Percentiles rank a stretch among this genome's conserved stretches.
These are phyloP conservation scores for Pocillopora meandrina DNA, from an alignment of 92 coral and sea anemone species.

Conservation along the genomic window DNA sequence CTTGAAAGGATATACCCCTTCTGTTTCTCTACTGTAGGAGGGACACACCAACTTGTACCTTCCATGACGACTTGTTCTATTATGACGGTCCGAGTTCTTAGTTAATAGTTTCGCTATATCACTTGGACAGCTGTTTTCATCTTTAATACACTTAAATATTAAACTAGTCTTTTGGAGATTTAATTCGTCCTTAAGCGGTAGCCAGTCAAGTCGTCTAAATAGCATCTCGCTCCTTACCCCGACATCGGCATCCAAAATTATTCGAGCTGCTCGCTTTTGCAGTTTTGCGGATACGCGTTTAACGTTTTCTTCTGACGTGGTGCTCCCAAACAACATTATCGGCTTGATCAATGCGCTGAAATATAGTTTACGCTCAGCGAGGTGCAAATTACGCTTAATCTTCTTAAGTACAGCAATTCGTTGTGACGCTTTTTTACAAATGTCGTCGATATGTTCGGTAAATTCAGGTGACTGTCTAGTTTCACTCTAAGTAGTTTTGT, in stretches of 20 bases:
- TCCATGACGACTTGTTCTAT: not conserved
- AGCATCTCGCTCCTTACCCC: not conserved
- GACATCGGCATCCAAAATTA: not conserved
- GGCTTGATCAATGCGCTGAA: not conserved
- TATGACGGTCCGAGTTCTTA: not conserved
- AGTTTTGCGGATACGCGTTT: not conserved
- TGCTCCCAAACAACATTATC: not conserved
- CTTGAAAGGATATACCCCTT: too few relatives aligned
- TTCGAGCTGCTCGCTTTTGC: not conserved
- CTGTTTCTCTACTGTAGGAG: not conserved
- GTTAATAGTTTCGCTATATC: not conserved
- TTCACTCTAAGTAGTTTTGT: constrained; percentile 34
- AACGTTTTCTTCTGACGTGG: not conserved
- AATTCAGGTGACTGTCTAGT: not conserved
- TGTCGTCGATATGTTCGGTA: not conserved
- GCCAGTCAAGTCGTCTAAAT: not conserved
- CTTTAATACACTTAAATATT: not conserved
- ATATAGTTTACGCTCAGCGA: not conserved
- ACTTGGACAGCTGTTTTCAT: not conserved
- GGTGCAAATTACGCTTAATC: not conserved
- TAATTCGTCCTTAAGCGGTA: too few relatives aligned
- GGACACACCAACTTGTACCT: not conserved
- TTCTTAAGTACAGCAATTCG: too few relatives aligned
- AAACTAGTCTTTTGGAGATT: not conserved
- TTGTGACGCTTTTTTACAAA: not conserved